Percentiles rank a stretch among this genome's conserved stretches.
Evolutionary conservation across 2,888 invertebrate species (phyloP).

Genomic region (Bugulina stolonifera): DNA sequence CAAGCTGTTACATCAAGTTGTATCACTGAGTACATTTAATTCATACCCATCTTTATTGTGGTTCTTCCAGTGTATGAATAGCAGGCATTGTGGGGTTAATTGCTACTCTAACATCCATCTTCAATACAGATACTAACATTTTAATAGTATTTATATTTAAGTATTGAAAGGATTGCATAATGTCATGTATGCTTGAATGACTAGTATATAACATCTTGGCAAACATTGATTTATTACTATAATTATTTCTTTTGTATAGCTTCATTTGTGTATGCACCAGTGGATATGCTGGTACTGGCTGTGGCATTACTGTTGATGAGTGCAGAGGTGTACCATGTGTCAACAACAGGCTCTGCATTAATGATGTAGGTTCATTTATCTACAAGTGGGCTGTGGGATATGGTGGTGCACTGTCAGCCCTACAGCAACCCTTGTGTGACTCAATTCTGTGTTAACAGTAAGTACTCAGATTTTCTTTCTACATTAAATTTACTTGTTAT

Average conservation of each 20-base stretch:
- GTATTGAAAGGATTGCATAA: constrained; percentile 1
- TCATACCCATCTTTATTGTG: neutral
- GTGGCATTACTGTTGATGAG: constrained; percentile 55
- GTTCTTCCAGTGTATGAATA: neutral
- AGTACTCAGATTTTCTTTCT: too few relatives aligned
- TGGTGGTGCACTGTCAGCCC: neutral
- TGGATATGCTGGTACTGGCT: constrained; percentile 61
- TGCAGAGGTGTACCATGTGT: neutral
- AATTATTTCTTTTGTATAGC: neutral
- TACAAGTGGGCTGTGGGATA: neutral
- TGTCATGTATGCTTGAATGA: constrained; percentile 7
- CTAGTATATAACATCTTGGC: too few relatives aligned
- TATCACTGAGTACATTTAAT: too few relatives aligned
- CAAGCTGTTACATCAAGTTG: neutral
- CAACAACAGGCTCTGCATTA: too few relatives aligned
- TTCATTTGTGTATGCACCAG: constrained; percentile 44
- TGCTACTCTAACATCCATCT: neutral
- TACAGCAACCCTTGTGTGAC: too few relatives aligned
- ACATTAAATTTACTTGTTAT: too few relatives aligned
- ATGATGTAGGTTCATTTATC: neutral
- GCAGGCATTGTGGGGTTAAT: neutral
- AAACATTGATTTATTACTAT: constrained; percentile 4
- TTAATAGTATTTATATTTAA: neutral
- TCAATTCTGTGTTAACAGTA: too few relatives aligned
- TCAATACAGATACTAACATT: neutral